Base-by-base conservation (phyloP, 2,797 vertebrate genomes). In the Ateles fusciceps region DNA sequence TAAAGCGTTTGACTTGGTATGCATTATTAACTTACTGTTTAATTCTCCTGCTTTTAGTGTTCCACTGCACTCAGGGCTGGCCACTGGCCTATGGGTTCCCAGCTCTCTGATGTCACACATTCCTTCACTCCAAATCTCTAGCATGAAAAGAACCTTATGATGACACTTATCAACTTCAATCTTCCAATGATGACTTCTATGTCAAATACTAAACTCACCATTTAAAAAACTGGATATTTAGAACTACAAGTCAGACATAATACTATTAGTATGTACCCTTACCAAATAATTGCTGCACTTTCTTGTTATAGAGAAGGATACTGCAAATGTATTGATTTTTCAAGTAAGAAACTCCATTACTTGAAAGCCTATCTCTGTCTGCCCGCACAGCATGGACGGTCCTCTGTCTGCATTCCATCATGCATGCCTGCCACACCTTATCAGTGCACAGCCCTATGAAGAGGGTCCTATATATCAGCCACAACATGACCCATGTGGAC, bases 401-500 rank as follows among this genome's bases (percentile, higher is more conserved):
- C 6, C 17, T 79, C 55, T 48, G 44, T 74, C 95, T 97, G 96
- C 94, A 94, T 92, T 94, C 74, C 44, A 44, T 92, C 90, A 76
- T 52, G 85, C 76, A 80, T 36, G 76, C 61, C 95, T 96, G 95
- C 96, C 74, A 21, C 17, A 10, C 71, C 94, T 96, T 96, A 91
- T 97, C 97, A 96, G 91, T 24, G 24, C 61, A 80, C 48, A 84
- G 39, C 21, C 83, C 57, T 64, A 3, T 24, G 85, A 95, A 89
- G 78, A 94, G 33, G 72, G 89, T 88, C 90, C 76, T 85, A 33
- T 76, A 85, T 85, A 95, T 96, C 78, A 97, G 92, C 79, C 71
- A 81, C 71, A 96, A 68, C 68, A 64, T 95, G 95, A 97, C 93
- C 97, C 74, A 12, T 44, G 46, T 79, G 72, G 75, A 72, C 85